A percentile compares a stretch with the other conserved stretches of the same genome.
These are phyloP conservation scores for Ctenodactylus gundi DNA, from an alignment of 2,113 vertebrate genomes.

Conservation along the genomic window DNA sequence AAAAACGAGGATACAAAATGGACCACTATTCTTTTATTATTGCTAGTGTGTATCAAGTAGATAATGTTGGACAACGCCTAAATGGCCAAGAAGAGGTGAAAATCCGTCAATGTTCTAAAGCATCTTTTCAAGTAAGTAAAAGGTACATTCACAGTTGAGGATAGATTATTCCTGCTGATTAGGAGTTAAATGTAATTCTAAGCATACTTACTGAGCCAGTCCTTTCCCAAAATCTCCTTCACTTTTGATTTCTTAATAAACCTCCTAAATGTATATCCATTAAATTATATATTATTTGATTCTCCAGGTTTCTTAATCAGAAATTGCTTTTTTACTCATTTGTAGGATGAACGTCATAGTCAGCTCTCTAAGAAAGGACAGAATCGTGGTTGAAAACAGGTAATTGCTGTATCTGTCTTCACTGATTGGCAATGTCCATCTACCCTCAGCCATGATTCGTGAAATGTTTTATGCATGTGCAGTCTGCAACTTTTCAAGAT, in stretches of 20 bases:
- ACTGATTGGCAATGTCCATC: accelerated
- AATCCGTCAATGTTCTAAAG: background rate
- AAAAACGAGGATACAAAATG: background rate
- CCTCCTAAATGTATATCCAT: background rate
- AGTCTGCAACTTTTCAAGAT: background rate
- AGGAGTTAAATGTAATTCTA: background rate
- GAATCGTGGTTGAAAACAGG: background rate
- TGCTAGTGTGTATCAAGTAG: background rate
- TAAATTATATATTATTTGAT: background rate
- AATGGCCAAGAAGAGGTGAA: background rate
- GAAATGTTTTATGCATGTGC: background rate
- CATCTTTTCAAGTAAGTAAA: background rate
- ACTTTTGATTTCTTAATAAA: slow-evolving; percentile 3
- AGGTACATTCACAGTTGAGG: background rate
- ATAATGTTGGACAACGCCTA: background rate
- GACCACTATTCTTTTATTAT: slow-evolving; percentile 8
- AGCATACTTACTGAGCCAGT: background rate
- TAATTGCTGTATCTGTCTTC: background rate
- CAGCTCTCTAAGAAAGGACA: background rate
- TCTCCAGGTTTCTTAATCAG: background rate
- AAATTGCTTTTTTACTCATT: background rate
- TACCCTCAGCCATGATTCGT: background rate
- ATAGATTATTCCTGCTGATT: background rate
- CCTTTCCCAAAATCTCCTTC: background rate
- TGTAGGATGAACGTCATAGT: background rate